Percentiles rank a stretch among this genome's conserved stretches.
Evolutionary conservation across 1,140 invertebrate genomes (phyloP).

Genomic region (Bombus pascuorum): DNA sequence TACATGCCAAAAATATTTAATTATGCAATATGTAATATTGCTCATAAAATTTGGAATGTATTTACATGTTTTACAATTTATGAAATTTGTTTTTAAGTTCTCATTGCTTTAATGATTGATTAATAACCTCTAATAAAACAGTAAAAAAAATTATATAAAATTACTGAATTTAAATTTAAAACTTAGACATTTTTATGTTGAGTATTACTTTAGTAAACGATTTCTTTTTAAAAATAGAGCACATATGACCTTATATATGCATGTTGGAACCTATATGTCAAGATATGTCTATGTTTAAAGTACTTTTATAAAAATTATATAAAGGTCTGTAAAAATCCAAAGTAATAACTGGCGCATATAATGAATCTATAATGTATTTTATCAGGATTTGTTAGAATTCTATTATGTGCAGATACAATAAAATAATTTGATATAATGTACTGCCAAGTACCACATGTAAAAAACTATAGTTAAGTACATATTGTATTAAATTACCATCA

Average conservation of each 20-base stretch:
- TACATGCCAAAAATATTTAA: constrained; percentile 28
- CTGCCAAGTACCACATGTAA: constrained; percentile 15
- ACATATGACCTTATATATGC: constrained; percentile 5
- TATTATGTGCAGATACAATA: neutral
- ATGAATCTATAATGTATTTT: constrained; percentile 21
- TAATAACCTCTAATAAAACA: neutral
- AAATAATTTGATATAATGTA: constrained; percentile 13
- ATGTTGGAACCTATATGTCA: constrained; percentile 23
- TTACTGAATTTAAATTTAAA: constrained; percentile 1
- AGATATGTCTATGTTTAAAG: constrained; percentile 25
- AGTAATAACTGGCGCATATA: constrained; percentile 35
- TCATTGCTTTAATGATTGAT: neutral
- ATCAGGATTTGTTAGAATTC: neutral
- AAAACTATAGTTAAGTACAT: constrained; percentile 63
- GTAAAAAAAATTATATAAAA: constrained; percentile 1
- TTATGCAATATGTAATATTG: constrained; percentile 24
- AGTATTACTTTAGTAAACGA: neutral
- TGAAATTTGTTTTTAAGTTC: constrained; percentile 17
- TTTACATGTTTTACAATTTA: constrained; percentile 29
- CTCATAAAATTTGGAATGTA: constrained; percentile 52
- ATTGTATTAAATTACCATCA: constrained; percentile 57
- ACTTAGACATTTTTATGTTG: neutral
- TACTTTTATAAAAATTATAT: constrained; percentile 17
- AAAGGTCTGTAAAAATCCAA: constrained; percentile 37
- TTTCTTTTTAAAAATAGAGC: constrained; percentile 2